Evolutionary conservation across 2,888 invertebrate species (phyloP).

Genomic region (Ochropleura leucogaster): DNA sequence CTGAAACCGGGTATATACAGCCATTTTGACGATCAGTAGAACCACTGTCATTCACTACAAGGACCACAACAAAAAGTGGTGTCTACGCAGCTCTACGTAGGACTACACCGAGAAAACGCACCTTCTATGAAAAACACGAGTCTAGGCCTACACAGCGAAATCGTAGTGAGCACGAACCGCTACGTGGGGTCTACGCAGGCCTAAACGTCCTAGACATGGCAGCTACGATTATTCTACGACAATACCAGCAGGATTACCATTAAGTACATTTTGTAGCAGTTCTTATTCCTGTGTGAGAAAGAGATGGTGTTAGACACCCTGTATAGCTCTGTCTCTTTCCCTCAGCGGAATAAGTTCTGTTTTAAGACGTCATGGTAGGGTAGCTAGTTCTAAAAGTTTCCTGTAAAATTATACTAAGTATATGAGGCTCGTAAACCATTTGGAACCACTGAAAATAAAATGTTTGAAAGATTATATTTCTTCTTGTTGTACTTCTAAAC

Average conservation of each 20-base stretch:
- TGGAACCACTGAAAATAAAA: no score
- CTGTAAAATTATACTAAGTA: background rate
- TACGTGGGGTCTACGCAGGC: background rate
- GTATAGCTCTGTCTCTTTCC: no score
- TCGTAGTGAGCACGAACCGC: background rate
- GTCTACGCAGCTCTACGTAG: background rate
- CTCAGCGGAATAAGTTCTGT: no score
- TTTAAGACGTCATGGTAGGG: no score
- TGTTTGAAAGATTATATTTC: no score
- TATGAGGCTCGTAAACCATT: no score
- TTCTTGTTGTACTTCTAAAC: no score
- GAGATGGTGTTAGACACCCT: no score
- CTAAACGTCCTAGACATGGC: background rate
- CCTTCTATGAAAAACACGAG: background rate
- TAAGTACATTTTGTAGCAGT: no score
- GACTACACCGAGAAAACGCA: background rate
- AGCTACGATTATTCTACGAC: background rate
- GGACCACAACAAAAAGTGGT: background rate
- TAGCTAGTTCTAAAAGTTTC: background rate
- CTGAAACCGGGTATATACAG: background rate
- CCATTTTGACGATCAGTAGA: background rate
- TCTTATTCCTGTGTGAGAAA: no score
- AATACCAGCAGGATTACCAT: no score
- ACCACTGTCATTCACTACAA: background rate
- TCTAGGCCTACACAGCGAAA: background rate